These are phyloP conservation scores for Nesoenas mayeri DNA, from an alignment of 2,113 vertebrate genomes.

Conservation along the genomic window DNA sequence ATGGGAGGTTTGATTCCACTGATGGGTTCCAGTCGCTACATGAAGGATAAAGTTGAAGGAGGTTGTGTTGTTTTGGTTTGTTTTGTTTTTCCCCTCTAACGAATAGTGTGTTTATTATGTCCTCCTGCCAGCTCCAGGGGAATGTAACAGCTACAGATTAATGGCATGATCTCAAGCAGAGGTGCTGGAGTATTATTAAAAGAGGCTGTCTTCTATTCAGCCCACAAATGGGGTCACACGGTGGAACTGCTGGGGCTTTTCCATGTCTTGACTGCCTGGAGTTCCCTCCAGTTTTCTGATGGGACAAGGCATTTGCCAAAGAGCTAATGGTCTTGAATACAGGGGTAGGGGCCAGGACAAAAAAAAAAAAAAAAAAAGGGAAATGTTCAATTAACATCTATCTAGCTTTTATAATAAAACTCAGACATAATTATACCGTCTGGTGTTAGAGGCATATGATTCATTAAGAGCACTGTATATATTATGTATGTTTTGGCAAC, in stretches of 20 bases:
- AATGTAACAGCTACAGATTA: background rate
- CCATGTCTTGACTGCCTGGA: background rate
- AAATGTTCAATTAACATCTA: constrained; percentile 25
- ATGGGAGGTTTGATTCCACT: background rate
- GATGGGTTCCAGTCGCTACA: background rate
- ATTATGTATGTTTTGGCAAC: constrained; percentile 48
- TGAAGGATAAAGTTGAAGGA: background rate
- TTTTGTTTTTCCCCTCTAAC: background rate
- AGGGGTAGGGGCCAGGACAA: background rate
- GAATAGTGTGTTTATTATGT: background rate
- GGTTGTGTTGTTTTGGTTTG: no score
- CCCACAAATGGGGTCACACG: background rate
- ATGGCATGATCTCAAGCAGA: background rate
- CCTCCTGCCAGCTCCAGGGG: background rate
- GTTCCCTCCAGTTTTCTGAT: background rate
- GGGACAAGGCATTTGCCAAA: background rate
- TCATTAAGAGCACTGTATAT: background rate
- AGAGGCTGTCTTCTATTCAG: background rate
- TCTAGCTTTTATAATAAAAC: background rate
- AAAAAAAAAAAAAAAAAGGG: background rate
- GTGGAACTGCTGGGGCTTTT: background rate
- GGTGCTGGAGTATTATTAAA: background rate
- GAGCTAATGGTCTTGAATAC: background rate
- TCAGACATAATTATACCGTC: background rate
- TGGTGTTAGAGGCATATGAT: background rate